Evolutionary conservation across 2,888 invertebrate species (phyloP).

Genomic region (Acleris laterana): DNA sequence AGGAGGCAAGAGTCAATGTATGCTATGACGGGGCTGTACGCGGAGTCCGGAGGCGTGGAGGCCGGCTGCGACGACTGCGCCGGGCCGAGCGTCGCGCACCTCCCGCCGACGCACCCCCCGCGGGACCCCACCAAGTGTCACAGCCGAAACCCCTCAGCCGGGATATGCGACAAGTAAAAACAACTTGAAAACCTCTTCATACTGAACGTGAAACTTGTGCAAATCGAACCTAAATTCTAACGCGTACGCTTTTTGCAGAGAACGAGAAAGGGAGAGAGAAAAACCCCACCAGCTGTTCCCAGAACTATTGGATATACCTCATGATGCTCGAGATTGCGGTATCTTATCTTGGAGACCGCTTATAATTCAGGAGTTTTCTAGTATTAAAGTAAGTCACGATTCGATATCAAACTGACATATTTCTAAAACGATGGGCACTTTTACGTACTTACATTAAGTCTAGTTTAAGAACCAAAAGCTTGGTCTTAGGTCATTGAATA

Average conservation of each 20-base stretch:
- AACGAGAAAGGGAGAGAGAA: slow-evolving; percentile 84
- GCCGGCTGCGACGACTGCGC: slow-evolving; percentile 81
- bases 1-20: slow-evolving; percentile 95
- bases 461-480: no score
- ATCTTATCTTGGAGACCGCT: slow-evolving; percentile 93
- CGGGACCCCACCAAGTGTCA: slow-evolving; percentile 87
- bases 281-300: slow-evolving; percentile 84
- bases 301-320: slow-evolving; percentile 86
- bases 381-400: slow-evolving; percentile 88
- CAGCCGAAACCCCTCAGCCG: slow-evolving; percentile 91
- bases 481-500: no score
- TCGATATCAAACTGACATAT: background rate
- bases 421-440: slow-evolving; percentile 16
- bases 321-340: slow-evolving; percentile 93
- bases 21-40: slow-evolving; percentile 93
- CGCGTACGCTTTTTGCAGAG: slow-evolving; percentile 57
- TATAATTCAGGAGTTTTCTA: slow-evolving; percentile 94
- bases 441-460: no score
- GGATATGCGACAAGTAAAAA: slow-evolving; percentile 87
- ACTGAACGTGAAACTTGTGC: background rate
- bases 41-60: slow-evolving; percentile 87
- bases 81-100: slow-evolving; percentile 75
- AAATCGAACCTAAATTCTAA: background rate
- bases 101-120: slow-evolving; percentile 55
- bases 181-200: slow-evolving; percentile 13